Conservation (phyloP, 2,888 invertebrate species). For the Mamestra brassicae region DNA sequence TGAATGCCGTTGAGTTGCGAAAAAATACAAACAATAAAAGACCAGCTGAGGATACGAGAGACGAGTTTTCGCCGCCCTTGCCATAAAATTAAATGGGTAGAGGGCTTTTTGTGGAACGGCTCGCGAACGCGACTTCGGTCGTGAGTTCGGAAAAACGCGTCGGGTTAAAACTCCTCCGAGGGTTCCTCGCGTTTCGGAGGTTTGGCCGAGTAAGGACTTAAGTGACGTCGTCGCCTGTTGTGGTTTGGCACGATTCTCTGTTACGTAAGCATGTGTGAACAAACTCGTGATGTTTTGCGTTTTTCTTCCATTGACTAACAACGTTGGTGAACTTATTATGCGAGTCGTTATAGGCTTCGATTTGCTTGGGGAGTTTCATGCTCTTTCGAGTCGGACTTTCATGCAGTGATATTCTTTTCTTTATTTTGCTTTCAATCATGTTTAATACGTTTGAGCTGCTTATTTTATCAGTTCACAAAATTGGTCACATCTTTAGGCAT, state of each 20-base stretch:
- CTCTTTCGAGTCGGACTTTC: not conserved
- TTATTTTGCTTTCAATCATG: not conserved
- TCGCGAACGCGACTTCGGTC: slow-evolving; percentile 70
- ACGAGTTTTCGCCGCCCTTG: slow-evolving; percentile 80
- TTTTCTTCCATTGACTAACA: slow-evolving; percentile 37
- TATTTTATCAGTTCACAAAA: not conserved
- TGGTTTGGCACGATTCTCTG: slow-evolving; percentile 55
- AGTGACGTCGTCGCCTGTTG: slow-evolving; percentile 45
- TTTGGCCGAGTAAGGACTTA: slow-evolving; percentile 55
- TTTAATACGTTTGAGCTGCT: not conserved
- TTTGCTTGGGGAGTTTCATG: not conserved
- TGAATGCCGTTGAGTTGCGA: slow-evolving; percentile 77
- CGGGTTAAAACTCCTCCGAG: slow-evolving; percentile 66
- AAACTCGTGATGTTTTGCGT: slow-evolving; percentile 30
- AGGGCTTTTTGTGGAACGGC: slow-evolving; percentile 73
- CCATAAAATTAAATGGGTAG: slow-evolving; percentile 85
- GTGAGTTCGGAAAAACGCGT: slow-evolving; percentile 69
- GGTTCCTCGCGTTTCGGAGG: slow-evolving; percentile 54
- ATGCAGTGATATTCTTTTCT: not conserved
- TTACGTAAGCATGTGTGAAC: slow-evolving; percentile 47
- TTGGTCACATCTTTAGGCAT: not conserved
- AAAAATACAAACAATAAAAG: slow-evolving; percentile 86
- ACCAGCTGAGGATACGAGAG: slow-evolving; percentile 73
- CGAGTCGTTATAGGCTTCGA: slow-evolving; percentile 12
- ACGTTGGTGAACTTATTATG: slow-evolving; percentile 11